phyloP scores from a whole-genome alignment of 37 sponge, comb jelly and placozoan species.

The Mnemiopsis leidyi region DNA sequence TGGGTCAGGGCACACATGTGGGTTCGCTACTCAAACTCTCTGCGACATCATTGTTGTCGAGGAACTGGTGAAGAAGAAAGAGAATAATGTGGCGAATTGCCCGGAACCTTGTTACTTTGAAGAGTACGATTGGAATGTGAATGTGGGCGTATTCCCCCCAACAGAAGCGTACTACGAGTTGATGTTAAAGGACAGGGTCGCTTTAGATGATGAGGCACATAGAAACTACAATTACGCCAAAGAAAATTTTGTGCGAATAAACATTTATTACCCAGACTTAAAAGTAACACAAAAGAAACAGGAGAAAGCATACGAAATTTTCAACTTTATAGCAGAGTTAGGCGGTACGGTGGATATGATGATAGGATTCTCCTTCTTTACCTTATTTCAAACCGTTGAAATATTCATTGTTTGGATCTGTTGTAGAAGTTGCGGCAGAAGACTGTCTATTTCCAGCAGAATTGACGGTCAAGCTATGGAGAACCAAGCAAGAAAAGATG shows the following conservation, averaged over 20 bases:
- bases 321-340: conserved; percentile 21
- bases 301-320: background rate
- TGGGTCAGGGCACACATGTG: background rate
- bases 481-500: too few species aligned
- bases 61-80: background rate
- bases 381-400: background rate
- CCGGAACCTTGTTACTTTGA: conserved; percentile 1
- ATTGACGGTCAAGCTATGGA: too few species aligned
- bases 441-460: too few species aligned
- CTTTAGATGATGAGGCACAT: too few species aligned
- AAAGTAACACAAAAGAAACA: background rate
- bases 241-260: background rate
- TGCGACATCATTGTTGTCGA: background rate
- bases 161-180: background rate
- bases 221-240: too few species aligned
- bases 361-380: conserved; percentile 11
- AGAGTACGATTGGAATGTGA: background rate
- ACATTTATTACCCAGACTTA: background rate
- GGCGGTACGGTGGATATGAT: conserved; percentile 30
- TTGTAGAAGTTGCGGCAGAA: too few species aligned
- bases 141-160: background rate
- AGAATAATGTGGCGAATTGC: background rate
- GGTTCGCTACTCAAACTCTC: background rate
- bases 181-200: background rate
- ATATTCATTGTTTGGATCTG: background rate